A percentile compares a stretch with the other conserved stretches of the same genome.
phyloP scores from a whole-genome alignment of 1,140 invertebrate species.

The Neomicropteryx cornuta region DNA sequence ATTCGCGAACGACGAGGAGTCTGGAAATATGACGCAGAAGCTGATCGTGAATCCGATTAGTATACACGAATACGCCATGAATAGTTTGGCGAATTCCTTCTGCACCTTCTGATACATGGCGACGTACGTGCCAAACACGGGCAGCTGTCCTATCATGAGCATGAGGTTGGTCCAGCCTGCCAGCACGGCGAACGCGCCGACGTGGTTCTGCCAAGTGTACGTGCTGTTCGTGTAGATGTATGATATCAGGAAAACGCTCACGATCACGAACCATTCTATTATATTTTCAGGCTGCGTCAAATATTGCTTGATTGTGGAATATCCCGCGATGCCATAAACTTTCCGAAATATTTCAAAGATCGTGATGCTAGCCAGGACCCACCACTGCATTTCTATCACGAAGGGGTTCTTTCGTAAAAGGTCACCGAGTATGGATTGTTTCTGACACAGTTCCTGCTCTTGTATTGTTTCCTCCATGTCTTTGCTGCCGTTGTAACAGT shows the following conservation, averaged over 20 bases:
- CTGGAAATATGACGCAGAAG: constrained; percentile 76
- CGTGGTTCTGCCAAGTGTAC: constrained; percentile 71
- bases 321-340: constrained; percentile 63
- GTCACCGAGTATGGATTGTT: constrained; percentile 60
- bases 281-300: constrained; percentile 72
- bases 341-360: constrained; percentile 66
- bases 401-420: constrained; percentile 58
- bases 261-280: constrained; percentile 74
- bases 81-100: constrained; percentile 71
- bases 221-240: constrained; percentile 65
- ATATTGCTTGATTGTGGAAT: constrained; percentile 64
- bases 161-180: constrained; percentile 79
- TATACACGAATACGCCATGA: constrained; percentile 73
- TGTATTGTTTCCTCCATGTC: constrained; percentile 55
- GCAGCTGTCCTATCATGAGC: constrained; percentile 77
- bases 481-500: constrained; percentile 66
- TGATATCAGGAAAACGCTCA: constrained; percentile 70
- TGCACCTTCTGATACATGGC: constrained; percentile 80
- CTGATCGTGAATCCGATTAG: constrained; percentile 77
- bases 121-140: constrained; percentile 75
- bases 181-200: constrained; percentile 71
- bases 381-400: constrained; percentile 68
- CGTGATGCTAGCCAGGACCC: constrained; percentile 59
- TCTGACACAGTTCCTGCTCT: constrained; percentile 57
- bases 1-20: constrained; percentile 65